A percentile compares a stretch with the other conserved stretches of the same genome.
Conservation (phyloP, 1,140 invertebrate genomes). For the Holotrichia oblita region DNA sequence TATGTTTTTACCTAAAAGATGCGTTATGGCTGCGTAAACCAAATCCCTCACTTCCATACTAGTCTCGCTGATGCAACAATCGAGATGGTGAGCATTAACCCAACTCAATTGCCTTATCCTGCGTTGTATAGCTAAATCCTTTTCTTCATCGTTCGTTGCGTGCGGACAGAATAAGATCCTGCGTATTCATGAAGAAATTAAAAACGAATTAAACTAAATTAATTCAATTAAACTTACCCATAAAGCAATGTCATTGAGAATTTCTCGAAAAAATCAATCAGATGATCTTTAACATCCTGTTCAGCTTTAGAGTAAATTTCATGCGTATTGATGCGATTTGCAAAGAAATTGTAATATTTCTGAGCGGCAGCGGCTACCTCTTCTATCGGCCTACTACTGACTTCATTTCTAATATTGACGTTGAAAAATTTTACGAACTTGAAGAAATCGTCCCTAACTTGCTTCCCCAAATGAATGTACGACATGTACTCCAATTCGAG, state of each 20-base stretch:
- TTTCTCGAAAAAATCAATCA: conserved; percentile 92
- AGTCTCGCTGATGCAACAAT: conserved; percentile 88
- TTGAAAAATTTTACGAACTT: conserved; percentile 75
- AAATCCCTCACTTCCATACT: conserved; percentile 83
- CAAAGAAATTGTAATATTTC: conserved; percentile 83
- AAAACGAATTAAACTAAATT: no score
- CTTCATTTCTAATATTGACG: conserved; percentile 67
- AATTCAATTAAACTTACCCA: conserved; percentile 61
- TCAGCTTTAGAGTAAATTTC: conserved; percentile 74
- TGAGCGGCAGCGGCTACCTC: conserved; percentile 91
- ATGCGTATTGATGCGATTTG: conserved; percentile 77
- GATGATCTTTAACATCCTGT: conserved; percentile 78
- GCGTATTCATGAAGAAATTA: no score
- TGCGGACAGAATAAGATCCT: conserved; percentile 85
- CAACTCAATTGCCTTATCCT: conserved; percentile 94
- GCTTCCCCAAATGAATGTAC: conserved; percentile 58
- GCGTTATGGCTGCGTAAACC: conserved; percentile 91
- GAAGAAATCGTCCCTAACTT: conserved; percentile 73
- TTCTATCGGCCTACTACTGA: conserved; percentile 76
- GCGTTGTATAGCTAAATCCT: conserved; percentile 90
- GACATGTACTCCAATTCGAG: conserved; percentile 61
- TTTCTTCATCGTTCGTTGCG: conserved; percentile 90
- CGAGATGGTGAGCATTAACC: conserved; percentile 94
- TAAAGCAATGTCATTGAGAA: conserved; percentile 89
- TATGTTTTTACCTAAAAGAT: conserved; percentile 62